phyloP scores from a whole-genome alignment of 2,113 vertebrate genomes.

The Rattus norvegicus region GRCr8 NC_086019.1:143859501-143860000 shows the following conservation, averaged over 20 bases:
- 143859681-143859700: neutral
- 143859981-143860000: neutral
- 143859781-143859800: neutral
- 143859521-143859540: neutral
- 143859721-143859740: neutral
- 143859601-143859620: neutral
- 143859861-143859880: neutral
- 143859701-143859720: neutral
- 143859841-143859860: neutral
- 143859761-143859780: neutral
- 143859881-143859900: neutral
- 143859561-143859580: neutral
- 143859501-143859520: neutral
- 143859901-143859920: neutral
- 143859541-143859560: neutral
- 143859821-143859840: neutral
- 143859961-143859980: neutral
- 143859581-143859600: neutral
- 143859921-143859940: neutral
- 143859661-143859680: neutral
- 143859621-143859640: neutral
- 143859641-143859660: neutral
- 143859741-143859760: neutral
- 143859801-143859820: neutral
- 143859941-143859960: neutral